Evolutionary conservation across 2,113 vertebrate species (phyloP).

Genomic region (Physeter macrocephalus): DNA sequence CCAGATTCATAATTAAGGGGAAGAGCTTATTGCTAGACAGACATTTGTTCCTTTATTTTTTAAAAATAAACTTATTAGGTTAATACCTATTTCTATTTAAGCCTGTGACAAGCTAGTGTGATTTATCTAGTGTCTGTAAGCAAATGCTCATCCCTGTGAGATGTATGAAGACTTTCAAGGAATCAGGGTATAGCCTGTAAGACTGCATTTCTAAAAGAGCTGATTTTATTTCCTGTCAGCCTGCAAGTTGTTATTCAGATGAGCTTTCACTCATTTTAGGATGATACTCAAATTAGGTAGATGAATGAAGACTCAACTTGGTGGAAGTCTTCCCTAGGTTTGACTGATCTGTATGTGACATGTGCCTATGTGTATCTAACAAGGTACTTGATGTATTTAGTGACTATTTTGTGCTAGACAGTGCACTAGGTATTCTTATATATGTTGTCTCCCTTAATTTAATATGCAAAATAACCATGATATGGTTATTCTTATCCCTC

Average conservation of each 20-base stretch:
- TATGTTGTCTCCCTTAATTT: background rate
- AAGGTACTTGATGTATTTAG: background rate
- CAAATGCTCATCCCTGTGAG: background rate
- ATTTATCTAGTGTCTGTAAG: background rate
- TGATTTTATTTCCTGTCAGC: conserved; percentile 9
- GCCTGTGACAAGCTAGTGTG: background rate
- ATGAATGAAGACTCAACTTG: background rate
- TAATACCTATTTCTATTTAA: background rate
- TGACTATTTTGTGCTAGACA: background rate
- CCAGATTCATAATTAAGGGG: background rate
- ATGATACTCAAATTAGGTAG: background rate
- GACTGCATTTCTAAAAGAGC: background rate
- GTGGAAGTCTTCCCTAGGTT: background rate
- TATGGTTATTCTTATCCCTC: background rate
- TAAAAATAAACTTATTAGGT: background rate
- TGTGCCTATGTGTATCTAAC: background rate
- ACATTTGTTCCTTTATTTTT: background rate
- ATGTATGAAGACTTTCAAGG: background rate
- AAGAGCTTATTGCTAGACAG: background rate
- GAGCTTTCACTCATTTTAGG: background rate
- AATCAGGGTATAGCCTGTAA: background rate
- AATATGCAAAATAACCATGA: background rate
- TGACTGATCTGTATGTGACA: background rate
- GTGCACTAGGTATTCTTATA: background rate
- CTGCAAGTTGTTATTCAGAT: background rate